Evolutionary conservation across 2,113 vertebrate species (phyloP), one percentile per base, ranked within the genome.

Genomic region (Bagarius yarrelli): DNA sequence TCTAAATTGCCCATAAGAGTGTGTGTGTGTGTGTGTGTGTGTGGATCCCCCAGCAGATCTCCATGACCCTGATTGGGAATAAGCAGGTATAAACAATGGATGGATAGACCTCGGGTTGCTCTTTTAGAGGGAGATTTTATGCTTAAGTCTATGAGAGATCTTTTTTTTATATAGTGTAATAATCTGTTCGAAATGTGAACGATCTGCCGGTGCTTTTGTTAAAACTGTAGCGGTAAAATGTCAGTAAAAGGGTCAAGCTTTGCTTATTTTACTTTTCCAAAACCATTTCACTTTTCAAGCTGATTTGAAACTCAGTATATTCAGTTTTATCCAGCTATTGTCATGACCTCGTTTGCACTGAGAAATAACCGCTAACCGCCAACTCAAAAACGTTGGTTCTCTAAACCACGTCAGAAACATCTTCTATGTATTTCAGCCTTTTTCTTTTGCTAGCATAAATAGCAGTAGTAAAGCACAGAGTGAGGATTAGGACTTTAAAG

Each of bases 401-500:
- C 53, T 69, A 53, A 44, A 36, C 76, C 61, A 73, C 80, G 78
- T 82, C 80, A 82, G 81, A 84, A 84, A 83, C n/a, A 71, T 84
- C 76, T 84, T 21, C 40, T 21, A 73, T 64, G 76, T 78, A 81
- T 76, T 76, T 77, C 30, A 27, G 57, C 56, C 61, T 67, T 75
- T 79, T 84, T 81, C 69, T 74, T 82, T 76, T 66, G 44, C 44
- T 60, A 64, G 71, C 82, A 66, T 67, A 61, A 53, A 71, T 69
- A 66, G 55, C 73, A 83, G 82, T 50, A 70, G 76, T 52, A 44
- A 53, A 67, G 70, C 80, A 32, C 36, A 50, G 64, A 80, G 63
- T 76, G 81, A 59, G 61, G 83, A 79, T 83, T 83, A 85, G 73
- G 36, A 74, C 78, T 64, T 85, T 78, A 82, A 63, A 75, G 85